Conservation (phyloP, 37 sponge, comb jelly and placozoan genomes). For the Axinella damicornis region DNA sequence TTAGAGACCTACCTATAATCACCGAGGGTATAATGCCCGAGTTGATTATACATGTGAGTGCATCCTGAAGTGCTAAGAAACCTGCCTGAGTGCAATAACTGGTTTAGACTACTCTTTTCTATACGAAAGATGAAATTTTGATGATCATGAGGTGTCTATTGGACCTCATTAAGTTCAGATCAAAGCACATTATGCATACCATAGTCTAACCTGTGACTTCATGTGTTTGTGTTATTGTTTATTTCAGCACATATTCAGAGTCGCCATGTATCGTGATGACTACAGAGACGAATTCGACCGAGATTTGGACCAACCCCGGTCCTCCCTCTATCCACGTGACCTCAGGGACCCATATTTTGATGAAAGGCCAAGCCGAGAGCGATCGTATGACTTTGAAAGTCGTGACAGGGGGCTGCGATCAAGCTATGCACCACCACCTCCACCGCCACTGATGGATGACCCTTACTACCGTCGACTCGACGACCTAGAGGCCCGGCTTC, state of each 20-base stretch:
- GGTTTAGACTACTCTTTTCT: too few species aligned
- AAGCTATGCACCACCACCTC: neutral
- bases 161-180: too few species aligned
- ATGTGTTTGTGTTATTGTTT: too few species aligned
- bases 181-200: too few species aligned
- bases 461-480: constrained; percentile 23
- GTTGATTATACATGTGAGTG: too few species aligned
- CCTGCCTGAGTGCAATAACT: too few species aligned
- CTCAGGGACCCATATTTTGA: constrained; percentile 24
- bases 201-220: too few species aligned
- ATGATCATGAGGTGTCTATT: too few species aligned
- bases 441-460: constrained; percentile 11
- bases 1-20: too few species aligned
- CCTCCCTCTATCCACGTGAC: constrained; percentile 28
- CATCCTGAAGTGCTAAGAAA: too few species aligned
- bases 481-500: neutral
- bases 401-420: neutral
- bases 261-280: constrained; percentile 31
- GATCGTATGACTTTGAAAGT: constrained; percentile 18
- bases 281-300: constrained; percentile 22
- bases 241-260: neutral
- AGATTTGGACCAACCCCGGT: constrained; percentile 6
- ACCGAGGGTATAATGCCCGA: too few species aligned
- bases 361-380: constrained; percentile 23
- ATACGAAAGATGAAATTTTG: too few species aligned